These are phyloP conservation scores for Chroicocephalus ridibundus DNA, from an alignment of 2,113 vertebrate species.

Conservation along the genomic window DNA sequence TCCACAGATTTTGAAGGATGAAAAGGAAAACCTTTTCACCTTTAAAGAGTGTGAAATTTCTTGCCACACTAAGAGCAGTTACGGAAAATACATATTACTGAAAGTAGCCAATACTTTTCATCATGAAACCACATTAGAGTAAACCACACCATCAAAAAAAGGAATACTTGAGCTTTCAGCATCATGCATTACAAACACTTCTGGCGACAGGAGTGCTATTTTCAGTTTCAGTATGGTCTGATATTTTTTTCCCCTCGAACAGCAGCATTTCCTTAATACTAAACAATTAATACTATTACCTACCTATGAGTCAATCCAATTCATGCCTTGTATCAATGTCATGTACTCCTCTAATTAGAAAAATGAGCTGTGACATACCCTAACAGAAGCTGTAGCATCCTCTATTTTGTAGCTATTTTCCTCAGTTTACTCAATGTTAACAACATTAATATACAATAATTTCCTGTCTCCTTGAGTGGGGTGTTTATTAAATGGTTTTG, in stretches of 20 bases:
- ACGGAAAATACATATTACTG: neutral
- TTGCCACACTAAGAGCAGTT: neutral
- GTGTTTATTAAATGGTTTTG: neutral
- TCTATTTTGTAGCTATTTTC: neutral
- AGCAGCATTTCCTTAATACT: neutral
- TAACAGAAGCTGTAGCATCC: neutral
- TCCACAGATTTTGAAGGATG: neutral
- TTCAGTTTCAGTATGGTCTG: neutral
- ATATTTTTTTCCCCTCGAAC: neutral
- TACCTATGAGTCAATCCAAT: neutral
- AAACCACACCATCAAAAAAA: neutral
- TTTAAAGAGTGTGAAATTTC: neutral
- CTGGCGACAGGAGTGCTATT: neutral
- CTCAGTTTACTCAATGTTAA: neutral
- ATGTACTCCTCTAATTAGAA: neutral
- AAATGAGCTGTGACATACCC: neutral
- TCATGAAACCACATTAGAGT: neutral
- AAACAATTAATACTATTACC: neutral
- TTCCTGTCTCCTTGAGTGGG: neutral
- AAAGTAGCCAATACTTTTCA: neutral
- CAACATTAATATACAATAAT: neutral
- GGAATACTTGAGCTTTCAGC: neutral
- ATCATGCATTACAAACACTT: neutral
- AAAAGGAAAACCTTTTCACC: neutral
- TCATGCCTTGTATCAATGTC: neutral